phyloP scores from a whole-genome alignment of 2,113 vertebrate genomes.

The Agelaius tricolor region DNA sequence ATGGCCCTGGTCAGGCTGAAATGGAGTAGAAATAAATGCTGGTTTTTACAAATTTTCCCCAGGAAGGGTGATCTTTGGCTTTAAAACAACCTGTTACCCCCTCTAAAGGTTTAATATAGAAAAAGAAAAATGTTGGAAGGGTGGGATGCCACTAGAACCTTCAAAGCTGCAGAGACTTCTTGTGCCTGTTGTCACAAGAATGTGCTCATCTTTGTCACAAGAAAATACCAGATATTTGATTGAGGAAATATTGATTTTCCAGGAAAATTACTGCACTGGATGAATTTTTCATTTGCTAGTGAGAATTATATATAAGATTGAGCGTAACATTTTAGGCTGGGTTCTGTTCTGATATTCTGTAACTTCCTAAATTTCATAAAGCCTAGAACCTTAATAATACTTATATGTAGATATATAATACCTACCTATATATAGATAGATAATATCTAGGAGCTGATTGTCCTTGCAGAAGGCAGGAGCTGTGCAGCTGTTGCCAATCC shows the following conservation, averaged over 20 bases:
- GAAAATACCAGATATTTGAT: no score
- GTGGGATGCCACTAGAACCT: background rate
- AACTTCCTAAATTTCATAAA: background rate
- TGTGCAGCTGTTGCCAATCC: background rate
- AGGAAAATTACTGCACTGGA: background rate
- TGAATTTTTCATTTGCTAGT: background rate
- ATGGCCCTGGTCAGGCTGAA: background rate
- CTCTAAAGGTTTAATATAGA: background rate
- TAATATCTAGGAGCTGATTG: background rate
- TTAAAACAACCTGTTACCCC: background rate
- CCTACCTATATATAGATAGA: no score
- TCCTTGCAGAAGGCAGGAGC: background rate
- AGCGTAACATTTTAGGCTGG: background rate
- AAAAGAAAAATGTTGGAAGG: background rate
- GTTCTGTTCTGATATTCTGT: rapidly evolving
- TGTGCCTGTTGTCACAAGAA: background rate
- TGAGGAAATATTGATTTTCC: background rate
- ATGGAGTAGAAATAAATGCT: background rate
- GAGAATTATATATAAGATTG: rapidly evolving
- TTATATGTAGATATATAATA: rapidly evolving
- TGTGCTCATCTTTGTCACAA: background rate
- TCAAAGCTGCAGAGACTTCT: background rate
- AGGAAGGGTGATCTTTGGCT: background rate
- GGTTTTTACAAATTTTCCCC: rapidly evolving
- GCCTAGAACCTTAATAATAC: background rate